phyloP scores from a whole-genome alignment of 2,888 invertebrate genomes.

The Scaptomyza cyrtandrae region DNA sequence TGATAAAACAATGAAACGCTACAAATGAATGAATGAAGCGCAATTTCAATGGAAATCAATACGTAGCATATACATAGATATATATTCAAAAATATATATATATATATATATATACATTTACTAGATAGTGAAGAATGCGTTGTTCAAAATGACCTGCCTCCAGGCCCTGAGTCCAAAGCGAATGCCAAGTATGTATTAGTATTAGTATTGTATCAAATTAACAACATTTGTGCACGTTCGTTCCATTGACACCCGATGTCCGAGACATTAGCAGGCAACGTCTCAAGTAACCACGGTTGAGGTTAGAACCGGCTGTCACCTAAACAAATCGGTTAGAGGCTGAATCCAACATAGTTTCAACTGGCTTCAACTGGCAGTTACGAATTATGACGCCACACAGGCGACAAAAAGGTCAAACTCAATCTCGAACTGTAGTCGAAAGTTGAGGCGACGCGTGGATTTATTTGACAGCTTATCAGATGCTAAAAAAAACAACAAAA shows the following conservation, averaged over 20 bases:
- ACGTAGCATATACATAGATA: constrained; percentile 28
- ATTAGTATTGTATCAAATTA: constrained; percentile 32
- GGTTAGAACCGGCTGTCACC: constrained; percentile 58
- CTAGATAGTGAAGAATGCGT: constrained; percentile 28
- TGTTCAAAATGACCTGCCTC: constrained; percentile 41
- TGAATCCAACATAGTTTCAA: constrained; percentile 21
- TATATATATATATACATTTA: constrained; percentile 11
- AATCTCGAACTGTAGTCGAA: constrained; percentile 21
- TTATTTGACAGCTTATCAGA: constrained; percentile 59
- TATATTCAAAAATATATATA: background rate
- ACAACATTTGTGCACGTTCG: constrained; percentile 55
- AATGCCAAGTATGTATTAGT: constrained; percentile 38
- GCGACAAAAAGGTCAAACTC: constrained; percentile 50
- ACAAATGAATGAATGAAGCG: constrained; percentile 74
- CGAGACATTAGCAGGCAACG: constrained; percentile 44
- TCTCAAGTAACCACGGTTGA: constrained; percentile 48
- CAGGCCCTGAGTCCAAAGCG: constrained; percentile 29
- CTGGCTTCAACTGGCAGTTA: constrained; percentile 20
- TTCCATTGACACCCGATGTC: constrained; percentile 49
- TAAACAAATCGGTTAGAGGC: constrained; percentile 55
- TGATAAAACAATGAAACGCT: constrained; percentile 68
- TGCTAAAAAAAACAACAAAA: constrained; percentile 2
- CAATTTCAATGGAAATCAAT: constrained; percentile 76
- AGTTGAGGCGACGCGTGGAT: constrained; percentile 48
- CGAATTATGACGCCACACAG: constrained; percentile 2